phyloP scores from a whole-genome alignment of 2,888 invertebrate species.

The Andrena fulva region DNA sequence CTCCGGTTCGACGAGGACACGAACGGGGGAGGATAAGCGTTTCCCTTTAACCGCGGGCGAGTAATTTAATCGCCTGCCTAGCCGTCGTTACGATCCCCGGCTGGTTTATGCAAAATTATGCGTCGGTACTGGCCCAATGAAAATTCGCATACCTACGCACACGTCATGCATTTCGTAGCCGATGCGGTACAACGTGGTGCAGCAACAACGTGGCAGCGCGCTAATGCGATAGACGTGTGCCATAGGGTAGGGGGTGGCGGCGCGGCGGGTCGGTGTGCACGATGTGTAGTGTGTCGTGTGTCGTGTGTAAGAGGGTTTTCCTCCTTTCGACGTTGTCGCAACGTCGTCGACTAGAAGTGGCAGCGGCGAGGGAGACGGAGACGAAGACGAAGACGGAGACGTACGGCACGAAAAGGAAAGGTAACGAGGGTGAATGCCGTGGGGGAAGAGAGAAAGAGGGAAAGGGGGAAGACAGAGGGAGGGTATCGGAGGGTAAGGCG shows the following conservation, averaged over 20 bases:
- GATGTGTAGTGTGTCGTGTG: constrained; percentile 55
- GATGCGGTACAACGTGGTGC: constrained; percentile 66
- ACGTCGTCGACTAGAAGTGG: constrained; percentile 70
- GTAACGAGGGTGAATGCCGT: constrained; percentile 11
- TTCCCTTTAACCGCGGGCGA: constrained; percentile 36
- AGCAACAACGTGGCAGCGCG: constrained; percentile 67
- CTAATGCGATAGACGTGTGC: constrained; percentile 71
- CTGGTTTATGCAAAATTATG: constrained; percentile 60
- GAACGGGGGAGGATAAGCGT: constrained; percentile 29
- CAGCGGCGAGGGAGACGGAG: constrained; percentile 53
- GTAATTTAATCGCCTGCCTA: constrained; percentile 58
- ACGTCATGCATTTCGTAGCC: constrained; percentile 62
- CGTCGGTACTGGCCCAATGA: constrained; percentile 61
- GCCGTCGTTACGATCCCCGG: constrained; percentile 44
- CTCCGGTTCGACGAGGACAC: constrained; percentile 12
- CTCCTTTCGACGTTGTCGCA: constrained; percentile 70
- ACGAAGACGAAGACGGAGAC: constrained; percentile 21
- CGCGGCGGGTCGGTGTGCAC: constrained; percentile 15
- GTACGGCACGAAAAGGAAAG: constrained; percentile 36
- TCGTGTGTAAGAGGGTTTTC: constrained; percentile 67
- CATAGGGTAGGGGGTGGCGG: constrained; percentile 17
- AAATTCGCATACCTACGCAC: constrained; percentile 64
- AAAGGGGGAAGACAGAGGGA: constrained; percentile 13
- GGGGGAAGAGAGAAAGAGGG: constrained; percentile 9
- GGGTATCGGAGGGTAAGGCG: constrained; percentile 9